Conservation (phyloP, 2,113 vertebrate genomes). For the Stigmatopora nigra region DNA sequence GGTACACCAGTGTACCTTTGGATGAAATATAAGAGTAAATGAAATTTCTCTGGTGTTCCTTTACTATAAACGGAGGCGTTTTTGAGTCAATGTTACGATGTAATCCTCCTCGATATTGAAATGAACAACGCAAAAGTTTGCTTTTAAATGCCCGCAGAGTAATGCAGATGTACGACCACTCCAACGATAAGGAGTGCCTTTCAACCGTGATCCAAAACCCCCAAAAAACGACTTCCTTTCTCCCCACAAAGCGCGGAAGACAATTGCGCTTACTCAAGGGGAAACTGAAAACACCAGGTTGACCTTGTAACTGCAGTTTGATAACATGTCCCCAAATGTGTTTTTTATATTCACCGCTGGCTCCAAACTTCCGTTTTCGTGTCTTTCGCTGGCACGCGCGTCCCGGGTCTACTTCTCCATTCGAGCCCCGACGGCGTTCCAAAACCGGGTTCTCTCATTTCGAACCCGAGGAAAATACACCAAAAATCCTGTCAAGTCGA, state of each 20-base stretch:
- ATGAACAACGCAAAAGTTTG: slow-evolving; percentile 2
- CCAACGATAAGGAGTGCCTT: neutral
- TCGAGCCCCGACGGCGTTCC: neutral
- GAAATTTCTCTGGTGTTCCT: neutral
- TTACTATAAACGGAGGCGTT: neutral
- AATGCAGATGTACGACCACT: neutral
- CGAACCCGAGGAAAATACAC: neutral
- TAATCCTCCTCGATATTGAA: neutral
- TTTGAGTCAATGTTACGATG: neutral
- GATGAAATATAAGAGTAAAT: slow-evolving; percentile 2
- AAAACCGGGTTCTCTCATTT: neutral
- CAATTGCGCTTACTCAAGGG: neutral
- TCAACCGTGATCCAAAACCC: slow-evolving; percentile 6
- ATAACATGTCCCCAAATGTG: neutral
- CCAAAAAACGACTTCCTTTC: slow-evolving; percentile 26
- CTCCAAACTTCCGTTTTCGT: slow-evolving; percentile 2
- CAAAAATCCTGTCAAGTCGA: neutral
- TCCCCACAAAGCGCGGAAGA: slow-evolving; percentile 14
- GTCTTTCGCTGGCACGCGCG: slow-evolving; percentile 2
- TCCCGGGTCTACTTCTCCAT: slow-evolving; percentile 10
- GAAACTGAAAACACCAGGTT: neutral
- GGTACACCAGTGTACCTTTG: slow-evolving; percentile 23
- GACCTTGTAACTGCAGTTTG: neutral
- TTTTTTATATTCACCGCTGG: neutral
- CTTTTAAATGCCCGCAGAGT: slow-evolving; percentile 8